Evolutionary conservation across 2,888 invertebrate genomes (phyloP).

Genomic region (Lycophotia porphyrea): DNA sequence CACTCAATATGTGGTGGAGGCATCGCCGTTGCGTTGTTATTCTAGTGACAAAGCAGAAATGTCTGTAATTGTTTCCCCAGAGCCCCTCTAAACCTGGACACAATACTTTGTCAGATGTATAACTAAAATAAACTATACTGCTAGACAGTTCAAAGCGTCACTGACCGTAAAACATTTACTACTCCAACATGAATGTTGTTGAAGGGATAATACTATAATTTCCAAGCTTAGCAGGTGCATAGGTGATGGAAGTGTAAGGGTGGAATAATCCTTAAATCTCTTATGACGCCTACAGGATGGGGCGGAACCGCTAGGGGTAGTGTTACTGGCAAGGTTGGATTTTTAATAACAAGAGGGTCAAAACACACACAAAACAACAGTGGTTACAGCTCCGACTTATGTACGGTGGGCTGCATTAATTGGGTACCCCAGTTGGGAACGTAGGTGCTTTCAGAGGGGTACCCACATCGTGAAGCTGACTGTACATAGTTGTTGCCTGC

Average conservation of each 20-base stretch:
- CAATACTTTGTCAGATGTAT: neutral
- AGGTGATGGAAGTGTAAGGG: constrained; percentile 34
- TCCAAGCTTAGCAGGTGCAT: constrained; percentile 38
- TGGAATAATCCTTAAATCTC: constrained; percentile 44
- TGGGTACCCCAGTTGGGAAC: too few species aligned
- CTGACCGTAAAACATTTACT: neutral
- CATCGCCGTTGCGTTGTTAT: neutral
- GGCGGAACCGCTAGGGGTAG: neutral
- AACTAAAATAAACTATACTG: neutral
- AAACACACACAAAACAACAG: neutral
- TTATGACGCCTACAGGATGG: constrained; percentile 20
- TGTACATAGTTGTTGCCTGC: too few species aligned
- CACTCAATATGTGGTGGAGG: neutral
- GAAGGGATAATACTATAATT: constrained; percentile 41
- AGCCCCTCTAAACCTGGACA: neutral
- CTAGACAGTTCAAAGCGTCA: neutral
- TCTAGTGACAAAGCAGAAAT: neutral
- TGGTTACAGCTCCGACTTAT: neutral
- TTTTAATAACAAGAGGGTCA: constrained; percentile 8
- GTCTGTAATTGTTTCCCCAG: neutral
- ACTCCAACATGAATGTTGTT: constrained; percentile 1
- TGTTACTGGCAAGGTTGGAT: constrained; percentile 14
- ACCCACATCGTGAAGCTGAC: too few species aligned
- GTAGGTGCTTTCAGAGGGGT: too few species aligned
- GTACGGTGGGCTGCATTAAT: too few species aligned